A percentile compares a stretch with the other conserved stretches of the same genome.
Conservation (phyloP, 2,113 vertebrate genomes). For the Eubucco bourcierii region DNA sequence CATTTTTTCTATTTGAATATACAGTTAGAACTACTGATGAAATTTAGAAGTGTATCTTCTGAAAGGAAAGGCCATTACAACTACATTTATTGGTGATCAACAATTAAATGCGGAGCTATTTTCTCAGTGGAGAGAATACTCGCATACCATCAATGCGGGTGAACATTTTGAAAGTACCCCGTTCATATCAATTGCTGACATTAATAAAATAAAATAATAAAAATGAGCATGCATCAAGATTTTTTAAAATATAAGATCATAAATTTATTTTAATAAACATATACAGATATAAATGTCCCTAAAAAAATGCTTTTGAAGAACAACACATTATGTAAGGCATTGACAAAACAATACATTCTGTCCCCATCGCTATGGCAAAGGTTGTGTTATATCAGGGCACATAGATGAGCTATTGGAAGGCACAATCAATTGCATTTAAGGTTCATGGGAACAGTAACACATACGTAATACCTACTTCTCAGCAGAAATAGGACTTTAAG, state of each 20-base stretch:
- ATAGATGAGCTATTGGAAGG: not conserved
- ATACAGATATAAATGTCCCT: not conserved
- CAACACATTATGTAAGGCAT: not conserved
- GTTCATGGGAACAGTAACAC: accelerated
- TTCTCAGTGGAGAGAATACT: not conserved
- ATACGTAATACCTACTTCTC: not conserved
- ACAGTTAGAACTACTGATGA: not conserved
- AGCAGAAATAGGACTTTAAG: not conserved
- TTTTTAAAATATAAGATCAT: not conserved
- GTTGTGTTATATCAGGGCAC: not conserved
- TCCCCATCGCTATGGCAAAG: not conserved
- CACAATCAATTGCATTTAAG: not conserved
- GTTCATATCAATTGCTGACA: not conserved
- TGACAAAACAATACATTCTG: not conserved
- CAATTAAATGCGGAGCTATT: not conserved
- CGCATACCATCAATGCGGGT: not conserved
- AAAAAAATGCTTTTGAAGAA: not conserved
- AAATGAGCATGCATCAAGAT: accelerated
- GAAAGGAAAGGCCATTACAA: not conserved
- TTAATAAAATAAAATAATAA: not conserved
- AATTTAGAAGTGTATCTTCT: not conserved
- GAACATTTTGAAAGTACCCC: not conserved
- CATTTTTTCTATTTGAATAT: not conserved
- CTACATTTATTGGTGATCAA: not conserved
- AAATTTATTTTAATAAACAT: not conserved